Percentiles rank a stretch among this genome's conserved stretches.
These are phyloP conservation scores for Drosophila guanche DNA, from an alignment of 1,140 invertebrate genomes.

Conservation along the genomic window DNA sequence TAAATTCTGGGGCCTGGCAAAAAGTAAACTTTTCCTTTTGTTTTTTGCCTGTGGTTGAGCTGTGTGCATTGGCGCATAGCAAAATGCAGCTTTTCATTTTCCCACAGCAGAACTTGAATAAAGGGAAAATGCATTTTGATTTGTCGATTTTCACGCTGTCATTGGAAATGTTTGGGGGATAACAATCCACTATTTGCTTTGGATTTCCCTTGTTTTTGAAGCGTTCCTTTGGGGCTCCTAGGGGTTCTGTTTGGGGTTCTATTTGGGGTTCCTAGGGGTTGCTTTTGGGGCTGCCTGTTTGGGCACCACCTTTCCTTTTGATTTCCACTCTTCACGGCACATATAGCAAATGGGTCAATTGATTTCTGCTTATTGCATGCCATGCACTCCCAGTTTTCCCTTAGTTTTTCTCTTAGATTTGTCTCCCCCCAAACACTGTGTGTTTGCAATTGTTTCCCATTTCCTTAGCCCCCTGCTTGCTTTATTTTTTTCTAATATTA, in stretches of 20 bases:
- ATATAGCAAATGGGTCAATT: conserved; percentile 78
- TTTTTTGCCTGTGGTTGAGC: conserved; percentile 35
- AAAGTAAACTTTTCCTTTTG: conserved; percentile 41
- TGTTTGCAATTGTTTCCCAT: conserved; percentile 58
- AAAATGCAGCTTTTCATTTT: conserved; percentile 64
- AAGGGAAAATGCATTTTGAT: conserved; percentile 60
- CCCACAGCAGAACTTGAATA: conserved; percentile 40
- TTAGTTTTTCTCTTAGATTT: conserved; percentile 1
- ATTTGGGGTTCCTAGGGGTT: neutral
- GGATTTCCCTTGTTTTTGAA: neutral
- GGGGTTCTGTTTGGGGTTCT: neutral
- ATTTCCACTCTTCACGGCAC: conserved; percentile 55
- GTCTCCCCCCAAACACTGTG: conserved; percentile 12
- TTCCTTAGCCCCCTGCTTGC: neutral
- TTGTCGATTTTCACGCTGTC: conserved; percentile 59
- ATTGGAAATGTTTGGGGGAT: conserved; percentile 46
- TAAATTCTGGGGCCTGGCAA: conserved; percentile 50
- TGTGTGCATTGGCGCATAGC: conserved; percentile 56
- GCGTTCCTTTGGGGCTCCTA: conserved; percentile 1
- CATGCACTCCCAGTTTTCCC: conserved; percentile 25
- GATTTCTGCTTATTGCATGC: conserved; percentile 76
- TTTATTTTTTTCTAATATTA: conserved; percentile 44
- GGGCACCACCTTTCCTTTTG: conserved; percentile 4
- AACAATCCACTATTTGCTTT: conserved; percentile 40
- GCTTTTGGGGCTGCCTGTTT: neutral